These are phyloP conservation scores for Cynopterus brachyotis DNA, from an alignment of 2,113 vertebrate species.

Conservation along the genomic window DNA sequence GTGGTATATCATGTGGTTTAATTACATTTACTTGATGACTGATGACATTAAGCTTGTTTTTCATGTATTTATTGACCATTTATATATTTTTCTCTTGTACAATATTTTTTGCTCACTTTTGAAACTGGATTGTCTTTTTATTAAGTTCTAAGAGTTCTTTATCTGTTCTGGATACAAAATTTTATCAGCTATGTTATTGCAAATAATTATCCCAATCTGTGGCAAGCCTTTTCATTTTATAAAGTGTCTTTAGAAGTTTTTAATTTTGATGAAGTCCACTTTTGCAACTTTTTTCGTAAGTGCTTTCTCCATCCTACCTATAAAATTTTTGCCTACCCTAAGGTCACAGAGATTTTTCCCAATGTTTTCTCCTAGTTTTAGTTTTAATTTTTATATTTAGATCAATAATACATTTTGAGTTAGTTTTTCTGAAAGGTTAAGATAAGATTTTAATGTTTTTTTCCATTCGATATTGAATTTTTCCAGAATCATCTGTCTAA, in stretches of 20 bases:
- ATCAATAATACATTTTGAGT: background rate
- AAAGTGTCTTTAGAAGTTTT: background rate
- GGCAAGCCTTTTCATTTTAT: background rate
- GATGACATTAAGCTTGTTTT: background rate
- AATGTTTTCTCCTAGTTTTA: background rate
- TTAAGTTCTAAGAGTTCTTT: slow-evolving; percentile 20
- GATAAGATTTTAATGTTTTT: background rate
- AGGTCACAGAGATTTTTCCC: background rate
- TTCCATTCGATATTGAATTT: background rate
- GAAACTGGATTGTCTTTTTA: background rate
- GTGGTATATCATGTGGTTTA: background rate
- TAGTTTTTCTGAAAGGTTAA: background rate
- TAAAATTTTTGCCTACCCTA: background rate
- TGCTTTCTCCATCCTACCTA: background rate
- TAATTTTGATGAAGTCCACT: slow-evolving; percentile 10
- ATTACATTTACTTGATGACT: background rate
- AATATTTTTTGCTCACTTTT: slow-evolving; percentile 12
- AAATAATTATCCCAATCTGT: background rate
- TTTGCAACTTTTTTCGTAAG: background rate
- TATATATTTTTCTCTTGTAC: background rate
- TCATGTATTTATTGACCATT: background rate
- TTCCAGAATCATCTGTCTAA: background rate
- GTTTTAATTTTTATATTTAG: slow-evolving; percentile 28
- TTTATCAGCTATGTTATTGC: background rate
- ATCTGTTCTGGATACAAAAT: background rate